A percentile compares a stretch with the other conserved stretches of the same genome.
phyloP scores from a whole-genome alignment of 2,888 invertebrate species.

The Oscheius sp. region DNA sequence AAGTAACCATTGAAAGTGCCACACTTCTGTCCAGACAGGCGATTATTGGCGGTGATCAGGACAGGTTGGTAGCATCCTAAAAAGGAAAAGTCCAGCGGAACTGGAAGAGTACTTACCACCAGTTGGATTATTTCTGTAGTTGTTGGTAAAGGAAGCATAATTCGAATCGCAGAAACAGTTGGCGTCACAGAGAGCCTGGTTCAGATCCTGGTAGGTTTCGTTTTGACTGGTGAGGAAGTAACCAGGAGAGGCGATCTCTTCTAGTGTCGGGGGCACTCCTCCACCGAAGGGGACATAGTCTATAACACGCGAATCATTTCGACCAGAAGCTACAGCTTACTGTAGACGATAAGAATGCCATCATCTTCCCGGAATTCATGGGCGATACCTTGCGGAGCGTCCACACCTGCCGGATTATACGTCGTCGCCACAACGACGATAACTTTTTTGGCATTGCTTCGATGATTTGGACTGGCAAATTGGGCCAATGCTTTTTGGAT shows the following conservation, averaged over 20 bases:
- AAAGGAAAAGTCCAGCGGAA: neutral
- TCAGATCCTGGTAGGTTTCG: neutral
- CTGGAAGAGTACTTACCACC: neutral
- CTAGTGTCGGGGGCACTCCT: neutral
- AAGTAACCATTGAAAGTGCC: too few species aligned
- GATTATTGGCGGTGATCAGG: constrained; percentile 1
- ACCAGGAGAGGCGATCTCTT: constrained; percentile 24
- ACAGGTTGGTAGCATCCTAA: neutral
- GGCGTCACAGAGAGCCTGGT: constrained; percentile 18
- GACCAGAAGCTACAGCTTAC: neutral
- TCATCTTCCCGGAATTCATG: constrained; percentile 22
- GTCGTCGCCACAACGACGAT: constrained; percentile 23
- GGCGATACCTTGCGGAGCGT: constrained; percentile 18
- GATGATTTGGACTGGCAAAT: neutral
- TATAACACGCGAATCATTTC: neutral
- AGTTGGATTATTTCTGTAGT: neutral
- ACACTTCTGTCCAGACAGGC: too few species aligned
- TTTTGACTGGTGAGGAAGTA: constrained; percentile 1
- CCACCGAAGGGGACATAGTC: constrained; percentile 23
- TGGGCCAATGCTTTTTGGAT: constrained; percentile 4
- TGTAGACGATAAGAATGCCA: constrained; percentile 31
- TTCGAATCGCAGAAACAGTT: too few species aligned
- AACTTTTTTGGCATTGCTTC: constrained; percentile 23
- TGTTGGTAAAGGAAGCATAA: too few species aligned
- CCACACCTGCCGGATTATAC: constrained; percentile 8